These are phyloP conservation scores for Pinctada fucata DNA, from an alignment of 2,888 invertebrate species.

Conservation along the genomic window DNA sequence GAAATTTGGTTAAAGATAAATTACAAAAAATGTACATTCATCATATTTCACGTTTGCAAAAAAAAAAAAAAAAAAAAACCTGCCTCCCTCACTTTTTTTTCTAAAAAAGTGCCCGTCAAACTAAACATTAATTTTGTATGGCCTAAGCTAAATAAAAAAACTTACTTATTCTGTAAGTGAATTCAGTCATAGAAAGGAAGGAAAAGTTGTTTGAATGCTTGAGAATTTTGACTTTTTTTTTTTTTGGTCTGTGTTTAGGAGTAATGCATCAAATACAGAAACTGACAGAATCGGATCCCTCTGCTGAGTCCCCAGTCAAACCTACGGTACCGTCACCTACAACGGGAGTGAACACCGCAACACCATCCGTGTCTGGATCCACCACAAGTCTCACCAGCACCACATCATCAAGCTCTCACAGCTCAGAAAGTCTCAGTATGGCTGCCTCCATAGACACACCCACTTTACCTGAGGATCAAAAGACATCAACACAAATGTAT, in stretches of 20 bases:
- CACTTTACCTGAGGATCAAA: constrained; percentile 40
- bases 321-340: constrained; percentile 49
- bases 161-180: no score
- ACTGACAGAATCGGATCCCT: constrained; percentile 83
- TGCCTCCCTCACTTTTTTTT: no score
- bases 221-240: neutral
- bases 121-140: no score
- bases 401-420: constrained; percentile 45
- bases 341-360: constrained; percentile 34
- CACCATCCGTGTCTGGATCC: constrained; percentile 61
- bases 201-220: no score
- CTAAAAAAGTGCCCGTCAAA: no score
- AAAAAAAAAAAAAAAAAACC: no score
- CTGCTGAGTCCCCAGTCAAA: constrained; percentile 53
- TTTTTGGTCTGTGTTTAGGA: constrained; percentile 66
- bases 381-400: constrained; percentile 58
- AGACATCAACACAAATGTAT: constrained; percentile 55
- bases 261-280: constrained; percentile 93
- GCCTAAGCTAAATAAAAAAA: no score
- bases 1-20: no score
- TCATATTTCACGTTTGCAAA: no score
- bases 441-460: constrained; percentile 47
- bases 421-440: constrained; percentile 44
- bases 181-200: no score
- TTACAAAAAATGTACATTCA: no score